Evolutionary conservation across 2,888 invertebrate species (phyloP), one percentile per base, ranked within the genome.

Genomic region (Liopterus haemorrhoidalis): DNA sequence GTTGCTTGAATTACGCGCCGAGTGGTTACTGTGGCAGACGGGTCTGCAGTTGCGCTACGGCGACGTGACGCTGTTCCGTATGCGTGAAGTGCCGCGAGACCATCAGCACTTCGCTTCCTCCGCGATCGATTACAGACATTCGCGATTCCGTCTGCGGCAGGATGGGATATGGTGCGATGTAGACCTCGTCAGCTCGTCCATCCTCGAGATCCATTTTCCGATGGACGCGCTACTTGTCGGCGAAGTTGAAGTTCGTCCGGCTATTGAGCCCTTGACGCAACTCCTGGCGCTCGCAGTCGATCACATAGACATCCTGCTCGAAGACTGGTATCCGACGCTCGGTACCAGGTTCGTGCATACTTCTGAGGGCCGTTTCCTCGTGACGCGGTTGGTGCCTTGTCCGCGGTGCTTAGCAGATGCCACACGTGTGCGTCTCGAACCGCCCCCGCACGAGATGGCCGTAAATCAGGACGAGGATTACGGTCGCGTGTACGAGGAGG

Each of bases 341-440:
- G 96, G 96, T 14, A 95, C 95, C 0, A 79, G 97, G 27, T 99
- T 99, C 70, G 93, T 95, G 2, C 97, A 99, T 66, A 96, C 96
- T 0, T 94, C 94, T 0, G 94, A 95, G 58, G 97, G 97, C 0
- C 82, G 91, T 57, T 87, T 95, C 65, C 73, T 99, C 25, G 91
- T 99, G 39, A 96, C 95, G 0, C 77, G 97, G 6, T 68, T 96
- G 42, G 87, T 96, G 50, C 89, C 95, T 0, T 99, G 99, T 64
- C 88, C 92, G 0, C 78, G 81, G 18, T 99, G 97, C 64, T 70
- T 95, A 35, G 67, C 69, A n/a, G 68, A 69, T 57, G 65, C 67
- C 3, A 49, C 41, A 5, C 47, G 47, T 8, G n/a, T 46, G 41
- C 31, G 24, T 49, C n/a, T n/a, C n/a, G n/a, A n/a, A n/a, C n/a